Base-by-base conservation (phyloP, 1,140 invertebrate genomes). In the Neotoxoptera formosana region DNA sequence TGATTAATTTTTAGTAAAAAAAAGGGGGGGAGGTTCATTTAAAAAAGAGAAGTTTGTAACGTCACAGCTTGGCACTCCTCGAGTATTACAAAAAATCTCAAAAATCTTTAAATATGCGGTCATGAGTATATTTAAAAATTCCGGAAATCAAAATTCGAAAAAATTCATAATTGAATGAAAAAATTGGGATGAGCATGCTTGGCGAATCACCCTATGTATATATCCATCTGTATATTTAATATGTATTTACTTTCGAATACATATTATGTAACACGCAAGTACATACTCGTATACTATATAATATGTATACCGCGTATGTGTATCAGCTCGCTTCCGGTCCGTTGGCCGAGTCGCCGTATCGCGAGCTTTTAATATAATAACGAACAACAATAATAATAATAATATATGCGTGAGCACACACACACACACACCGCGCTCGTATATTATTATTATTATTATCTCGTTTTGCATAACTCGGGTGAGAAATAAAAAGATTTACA, bases 281-380 rank as follows among this genome's bases (percentile, higher is more conserved):
- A 11, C 6, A 51, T 3, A n/a, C n/a, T n/a, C n/a, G n/a, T n/a
- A 81, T 53, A 21, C 20, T 53, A 53, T 23, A 83, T 83, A 21
- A n/a, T 14, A 41, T 41, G 25, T 53, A 84, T 30, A 25, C 8
- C n/a, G n/a, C 47, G n/a, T n/a, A 3, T 17, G 20, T 34, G n/a
- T 88, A 88, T 88, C 47, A 88, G 20, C n/a, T 51, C 9, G 87
- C n/a, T 88, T 88, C 48, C 48, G 87, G 48, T 53, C n/a, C 87
- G 87, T 36, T 51, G 48, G n/a, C n/a, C 47, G n/a, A 51, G 48
- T 34, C n/a, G 47, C 30, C 21, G 1, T 88, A 34, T 51, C 20
- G 87, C n/a, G 47, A 53, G n/a, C 87, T 88, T 88, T 88, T 53
- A 51, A 88, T 87, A 88, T 51, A 53, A n/a, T n/a, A 87, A 84